A percentile compares a stretch with the other conserved stretches of the same genome.
Conservation (phyloP, 2,113 vertebrate genomes). For the Rhynchomys soricoides region DNA sequence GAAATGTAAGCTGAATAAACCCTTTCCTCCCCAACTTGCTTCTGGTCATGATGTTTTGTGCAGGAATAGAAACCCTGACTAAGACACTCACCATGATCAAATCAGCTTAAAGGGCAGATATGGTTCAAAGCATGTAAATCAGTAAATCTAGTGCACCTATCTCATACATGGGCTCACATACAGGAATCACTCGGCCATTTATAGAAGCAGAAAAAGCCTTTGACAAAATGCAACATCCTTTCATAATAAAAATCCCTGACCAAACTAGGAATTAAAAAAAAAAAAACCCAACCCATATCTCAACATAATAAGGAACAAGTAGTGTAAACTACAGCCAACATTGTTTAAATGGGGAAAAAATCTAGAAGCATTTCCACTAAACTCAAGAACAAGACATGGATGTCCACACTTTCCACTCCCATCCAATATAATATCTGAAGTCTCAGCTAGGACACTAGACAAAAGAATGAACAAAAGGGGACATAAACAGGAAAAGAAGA, state of each 20-base stretch:
- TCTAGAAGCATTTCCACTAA: neutral
- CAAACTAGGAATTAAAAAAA: too few species aligned
- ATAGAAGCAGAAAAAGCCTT: neutral
- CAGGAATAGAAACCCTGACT: too few species aligned
- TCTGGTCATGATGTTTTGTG: too few species aligned
- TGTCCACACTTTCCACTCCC: neutral
- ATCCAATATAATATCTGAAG: neutral
- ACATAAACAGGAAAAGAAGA: neutral
- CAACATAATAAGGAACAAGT: neutral
- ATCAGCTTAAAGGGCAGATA: neutral
- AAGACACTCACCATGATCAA: neutral
- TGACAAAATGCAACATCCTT: neutral
- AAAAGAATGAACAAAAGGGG: neutral
- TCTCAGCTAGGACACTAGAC: neutral
- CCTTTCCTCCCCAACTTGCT: too few species aligned
- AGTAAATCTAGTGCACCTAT: neutral
- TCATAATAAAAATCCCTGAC: neutral
- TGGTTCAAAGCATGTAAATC: neutral
- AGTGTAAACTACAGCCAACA: neutral
- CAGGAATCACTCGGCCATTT: neutral
- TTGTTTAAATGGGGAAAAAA: neutral
- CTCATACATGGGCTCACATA: neutral
- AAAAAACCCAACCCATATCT: too few species aligned
- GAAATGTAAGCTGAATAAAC: too few species aligned
- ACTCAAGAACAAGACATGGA: neutral